phyloP scores from a whole-genome alignment of 2,113 vertebrate species.

The Lethenteron reissneri region DNA sequence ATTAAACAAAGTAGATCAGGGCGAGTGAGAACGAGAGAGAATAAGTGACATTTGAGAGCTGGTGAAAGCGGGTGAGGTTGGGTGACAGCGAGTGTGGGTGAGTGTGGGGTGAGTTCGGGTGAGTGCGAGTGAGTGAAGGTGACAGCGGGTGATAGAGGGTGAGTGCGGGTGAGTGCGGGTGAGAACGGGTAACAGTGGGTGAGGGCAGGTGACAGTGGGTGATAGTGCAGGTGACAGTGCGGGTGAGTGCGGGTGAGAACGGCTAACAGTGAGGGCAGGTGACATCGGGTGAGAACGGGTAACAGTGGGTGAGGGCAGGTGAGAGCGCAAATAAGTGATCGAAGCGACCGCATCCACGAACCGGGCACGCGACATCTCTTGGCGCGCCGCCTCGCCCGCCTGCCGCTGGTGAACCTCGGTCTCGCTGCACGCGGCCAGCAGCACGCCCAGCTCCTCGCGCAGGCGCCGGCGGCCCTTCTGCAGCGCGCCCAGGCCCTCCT shows the following conservation, averaged over 20 bases:
- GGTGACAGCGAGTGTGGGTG: too few species aligned
- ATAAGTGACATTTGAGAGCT: too few species aligned
- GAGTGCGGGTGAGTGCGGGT: background rate
- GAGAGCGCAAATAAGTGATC: background rate
- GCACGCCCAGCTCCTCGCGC: constrained; percentile 55
- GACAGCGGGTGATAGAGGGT: background rate
- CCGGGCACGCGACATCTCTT: constrained; percentile 35
- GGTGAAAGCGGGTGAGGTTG: too few species aligned
- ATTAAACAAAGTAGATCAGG: too few species aligned
- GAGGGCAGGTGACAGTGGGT: background rate
- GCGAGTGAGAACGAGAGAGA: too few species aligned
- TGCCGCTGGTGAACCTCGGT: constrained; percentile 54
- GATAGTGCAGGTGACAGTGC: background rate
- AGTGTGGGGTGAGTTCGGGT: too few species aligned
- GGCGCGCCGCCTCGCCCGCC: constrained; percentile 51
- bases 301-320: background rate
- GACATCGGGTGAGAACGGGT: background rate
- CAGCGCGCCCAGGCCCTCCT: constrained; percentile 60
- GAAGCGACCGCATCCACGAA: background rate
- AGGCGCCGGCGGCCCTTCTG: constrained; percentile 54
- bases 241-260: background rate
- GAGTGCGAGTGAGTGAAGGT: too few species aligned
- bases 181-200: background rate
- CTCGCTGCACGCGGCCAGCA: constrained; percentile 73
- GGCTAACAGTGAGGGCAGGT: background rate